These are phyloP conservation scores for Tinea pellionella DNA, from an alignment of 2,888 invertebrate species.

Conservation along the genomic window DNA sequence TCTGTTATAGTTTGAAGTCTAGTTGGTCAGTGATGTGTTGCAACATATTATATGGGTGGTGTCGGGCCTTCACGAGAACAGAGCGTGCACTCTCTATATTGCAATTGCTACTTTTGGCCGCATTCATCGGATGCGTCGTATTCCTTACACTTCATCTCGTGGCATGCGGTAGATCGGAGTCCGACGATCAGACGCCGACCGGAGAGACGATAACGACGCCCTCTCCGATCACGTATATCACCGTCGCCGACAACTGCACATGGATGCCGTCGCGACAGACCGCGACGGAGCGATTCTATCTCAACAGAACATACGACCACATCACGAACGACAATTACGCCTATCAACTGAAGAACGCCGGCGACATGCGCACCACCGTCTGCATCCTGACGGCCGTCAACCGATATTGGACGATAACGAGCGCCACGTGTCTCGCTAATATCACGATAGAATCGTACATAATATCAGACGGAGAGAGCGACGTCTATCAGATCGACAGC, in stretches of 20 bases:
- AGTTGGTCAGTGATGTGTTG: slow-evolving; percentile 26
- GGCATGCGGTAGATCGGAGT: slow-evolving; percentile 24
- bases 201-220: background rate
- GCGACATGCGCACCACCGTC: no score
- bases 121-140: slow-evolving; percentile 32
- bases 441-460: background rate
- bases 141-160: slow-evolving; percentile 43
- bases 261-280: slow-evolving; percentile 44
- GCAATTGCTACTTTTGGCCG: slow-evolving; percentile 32
- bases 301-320: background rate
- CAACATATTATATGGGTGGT: slow-evolving; percentile 47
- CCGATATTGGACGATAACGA: slow-evolving; percentile 40
- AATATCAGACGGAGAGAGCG: background rate
- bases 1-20: no score
- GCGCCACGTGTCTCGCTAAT: slow-evolving; percentile 32
- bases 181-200: background rate
- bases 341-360: background rate
- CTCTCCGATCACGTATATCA: background rate
- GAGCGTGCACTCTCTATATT: slow-evolving; percentile 35
- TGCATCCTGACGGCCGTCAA: slow-evolving; percentile 43
- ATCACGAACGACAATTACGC: background rate
- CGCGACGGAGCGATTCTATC: slow-evolving; percentile 30
- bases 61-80: slow-evolving; percentile 43
- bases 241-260: slow-evolving; percentile 26
- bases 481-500: background rate